A percentile compares a stretch with the other conserved stretches of the same genome.
These are phyloP conservation scores for Conops quadrifasciatus DNA, from an alignment of 2,888 invertebrate genomes.

Conservation along the genomic window DNA sequence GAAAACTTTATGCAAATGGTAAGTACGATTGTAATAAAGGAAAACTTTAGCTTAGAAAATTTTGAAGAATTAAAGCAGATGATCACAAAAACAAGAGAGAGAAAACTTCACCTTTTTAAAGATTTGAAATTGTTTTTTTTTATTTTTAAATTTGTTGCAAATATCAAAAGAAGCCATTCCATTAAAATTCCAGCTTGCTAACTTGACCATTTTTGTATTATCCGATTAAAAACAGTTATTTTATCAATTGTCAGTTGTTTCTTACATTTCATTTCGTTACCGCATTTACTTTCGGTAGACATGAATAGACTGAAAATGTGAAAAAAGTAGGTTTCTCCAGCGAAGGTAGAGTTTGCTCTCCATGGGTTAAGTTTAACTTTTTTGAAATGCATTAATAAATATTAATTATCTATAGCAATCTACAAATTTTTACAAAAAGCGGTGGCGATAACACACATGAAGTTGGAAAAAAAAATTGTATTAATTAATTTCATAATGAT, in stretches of 20 bases:
- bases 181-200: too few species aligned
- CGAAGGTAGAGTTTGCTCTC: slow-evolving; percentile 67
- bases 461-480: too few species aligned
- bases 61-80: slow-evolving; percentile 44
- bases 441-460: too few species aligned
- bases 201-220: too few species aligned
- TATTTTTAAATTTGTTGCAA: too few species aligned
- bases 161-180: slow-evolving; percentile 47
- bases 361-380: slow-evolving; percentile 49
- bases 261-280: slow-evolving; percentile 27
- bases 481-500: too few species aligned
- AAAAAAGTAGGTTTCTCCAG: slow-evolving; percentile 40
- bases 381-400: slow-evolving; percentile 31
- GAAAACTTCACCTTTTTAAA: slow-evolving; percentile 64
- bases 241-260: slow-evolving; percentile 55
- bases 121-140: slow-evolving; percentile 19
- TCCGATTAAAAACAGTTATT: slow-evolving; percentile 9
- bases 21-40: not conserved
- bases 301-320: too few species aligned
- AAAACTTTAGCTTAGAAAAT: slow-evolving; percentile 19
- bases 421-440: too few species aligned
- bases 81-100: slow-evolving; percentile 50
- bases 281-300: slow-evolving; percentile 33
- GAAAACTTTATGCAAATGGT: slow-evolving; percentile 3
- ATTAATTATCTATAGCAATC: slow-evolving; percentile 38